Conservation (phyloP, 2,888 invertebrate genomes). For the Trissolcus japonicus region DNA sequence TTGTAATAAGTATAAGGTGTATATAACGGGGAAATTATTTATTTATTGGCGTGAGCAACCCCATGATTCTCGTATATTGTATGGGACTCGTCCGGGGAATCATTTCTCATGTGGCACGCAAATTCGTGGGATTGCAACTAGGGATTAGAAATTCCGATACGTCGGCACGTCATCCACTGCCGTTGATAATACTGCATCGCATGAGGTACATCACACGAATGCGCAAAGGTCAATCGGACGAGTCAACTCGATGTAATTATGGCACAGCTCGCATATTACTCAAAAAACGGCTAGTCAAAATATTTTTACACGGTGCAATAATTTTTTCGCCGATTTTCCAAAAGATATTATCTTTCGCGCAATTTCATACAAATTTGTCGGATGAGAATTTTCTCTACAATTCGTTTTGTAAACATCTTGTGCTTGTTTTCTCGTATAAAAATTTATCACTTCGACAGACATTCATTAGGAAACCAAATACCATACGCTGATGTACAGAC, state of each 20-base stretch:
- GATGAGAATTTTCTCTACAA: background rate
- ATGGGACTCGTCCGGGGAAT: slow-evolving; percentile 19
- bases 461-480: background rate
- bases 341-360: background rate
- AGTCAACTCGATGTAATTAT: slow-evolving; percentile 13
- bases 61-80: slow-evolving; percentile 11
- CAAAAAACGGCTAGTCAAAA: background rate
- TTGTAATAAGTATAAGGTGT: slow-evolving; percentile 1
- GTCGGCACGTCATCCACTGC: slow-evolving; percentile 21
- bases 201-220: background rate
- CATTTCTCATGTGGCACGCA: slow-evolving; percentile 43
- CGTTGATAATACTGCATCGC: slow-evolving; percentile 39
- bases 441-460: background rate
- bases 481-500: background rate
- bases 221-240: slow-evolving; percentile 23
- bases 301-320: background rate
- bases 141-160: slow-evolving; percentile 48
- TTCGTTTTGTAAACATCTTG: background rate
- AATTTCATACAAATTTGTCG: background rate
- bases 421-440: background rate
- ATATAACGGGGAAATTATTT: slow-evolving; percentile 31
- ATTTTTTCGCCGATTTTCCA: slow-evolving; percentile 1
- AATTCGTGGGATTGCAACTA: slow-evolving; percentile 28
- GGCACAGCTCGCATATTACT: background rate
- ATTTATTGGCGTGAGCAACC: slow-evolving; percentile 18